Conservation (phyloP, 2,888 invertebrate species). For the Deilephila elpenor region DNA sequence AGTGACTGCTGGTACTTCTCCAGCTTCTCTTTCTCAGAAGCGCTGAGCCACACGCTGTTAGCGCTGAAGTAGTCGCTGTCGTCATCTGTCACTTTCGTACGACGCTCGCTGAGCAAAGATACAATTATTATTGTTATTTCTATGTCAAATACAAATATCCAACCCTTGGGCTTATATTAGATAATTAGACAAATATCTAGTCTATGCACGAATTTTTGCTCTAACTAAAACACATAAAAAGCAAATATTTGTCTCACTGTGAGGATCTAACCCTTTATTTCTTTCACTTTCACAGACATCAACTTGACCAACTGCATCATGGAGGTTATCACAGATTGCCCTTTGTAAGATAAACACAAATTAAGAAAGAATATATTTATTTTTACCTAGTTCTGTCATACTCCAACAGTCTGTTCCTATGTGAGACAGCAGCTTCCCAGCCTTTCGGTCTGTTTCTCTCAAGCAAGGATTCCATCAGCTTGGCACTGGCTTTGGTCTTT, state of each 20-base stretch:
- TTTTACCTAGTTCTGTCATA: slow-evolving; percentile 92
- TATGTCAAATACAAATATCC: no score
- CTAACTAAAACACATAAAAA: no score
- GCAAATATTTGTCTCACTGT: no score
- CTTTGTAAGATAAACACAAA: neutral
- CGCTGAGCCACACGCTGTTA: slow-evolving; percentile 92
- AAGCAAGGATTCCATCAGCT: slow-evolving; percentile 86
- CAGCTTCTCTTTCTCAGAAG: slow-evolving; percentile 87
- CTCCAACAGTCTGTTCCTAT: slow-evolving; percentile 92
- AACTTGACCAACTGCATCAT: no score
- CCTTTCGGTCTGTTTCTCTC: slow-evolving; percentile 85
- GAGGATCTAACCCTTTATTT: no score
- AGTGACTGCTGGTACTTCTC: slow-evolving; percentile 88
- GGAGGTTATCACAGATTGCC: no score
- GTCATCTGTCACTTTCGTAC: slow-evolving; percentile 95
- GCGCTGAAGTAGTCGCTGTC: slow-evolving; percentile 96
- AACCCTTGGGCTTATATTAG: no score
- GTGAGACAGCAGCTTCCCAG: slow-evolving; percentile 89
- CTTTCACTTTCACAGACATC: no score
- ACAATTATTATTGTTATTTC: no score
- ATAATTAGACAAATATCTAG: no score
- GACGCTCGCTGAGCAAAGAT: slow-evolving; percentile 82
- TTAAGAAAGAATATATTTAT: neutral
- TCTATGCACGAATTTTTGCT: no score
- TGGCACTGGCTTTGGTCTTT: slow-evolving; percentile 88